Base-by-base conservation (phyloP, 2,797 vertebrate species). In the Poeciliopsis infans region DNA sequence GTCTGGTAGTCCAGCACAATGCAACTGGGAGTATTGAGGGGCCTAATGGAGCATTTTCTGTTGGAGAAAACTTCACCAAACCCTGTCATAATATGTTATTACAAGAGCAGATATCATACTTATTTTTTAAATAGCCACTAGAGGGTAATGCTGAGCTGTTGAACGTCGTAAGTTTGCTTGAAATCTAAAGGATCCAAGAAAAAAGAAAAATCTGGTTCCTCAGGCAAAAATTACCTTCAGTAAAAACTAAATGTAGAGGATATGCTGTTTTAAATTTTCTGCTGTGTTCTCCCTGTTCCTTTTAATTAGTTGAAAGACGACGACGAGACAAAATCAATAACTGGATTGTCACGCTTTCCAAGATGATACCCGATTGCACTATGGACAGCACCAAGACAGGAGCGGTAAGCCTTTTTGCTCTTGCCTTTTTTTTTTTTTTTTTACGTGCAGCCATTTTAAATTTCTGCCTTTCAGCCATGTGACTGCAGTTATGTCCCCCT, bases 241-340 rank as follows among this genome's bases (percentile, higher is more conserved):
- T 36, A n/a, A 13, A 53, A 46, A 53, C 78, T 20, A 46, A 10
- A 53, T 68, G n/a, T 77, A 8, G 15, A 75, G 51, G 13, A 36
- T 33, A 16, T 28, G 7, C 39, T 4, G 7, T 51, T 72, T 39
- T 23, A 36, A 72, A 23, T 45, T 20, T 20, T 7, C 12, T 43
- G 5, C 49, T 66, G 41, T 51, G 39, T 61, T 47, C 59, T 31
- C 51, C 51, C 41, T 5, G 45, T 53, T 20, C 1, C 10, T 33
- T 71, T 59, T 51, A 25, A 75, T 53, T 91, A 97, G 97, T 97
- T 81, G 97, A 98, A 92, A 95, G 97, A 92, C 94, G 97, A 78
- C 94, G 97, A 83, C 95, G 97, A 93, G 97, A 98, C 95, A 98
- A 98, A 93, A 98, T 98, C 92, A 98, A 98, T 94, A 98, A 98